phyloP scores from a whole-genome alignment of 2,888 invertebrate genomes.

The Agriopis marginaria region DNA sequence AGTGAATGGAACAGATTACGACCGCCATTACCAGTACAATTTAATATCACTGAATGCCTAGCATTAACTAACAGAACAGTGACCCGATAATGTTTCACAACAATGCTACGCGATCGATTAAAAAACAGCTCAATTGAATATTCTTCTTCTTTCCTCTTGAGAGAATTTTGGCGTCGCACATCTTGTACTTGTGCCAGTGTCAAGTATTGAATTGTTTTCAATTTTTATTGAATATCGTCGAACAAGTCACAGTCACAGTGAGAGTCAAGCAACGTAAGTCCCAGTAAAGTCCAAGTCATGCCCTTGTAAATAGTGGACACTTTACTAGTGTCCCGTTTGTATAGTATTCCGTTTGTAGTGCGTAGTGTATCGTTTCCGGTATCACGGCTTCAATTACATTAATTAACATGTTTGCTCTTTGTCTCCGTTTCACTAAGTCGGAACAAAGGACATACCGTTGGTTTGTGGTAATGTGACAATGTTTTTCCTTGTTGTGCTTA shows the following conservation, averaged over 20 bases:
- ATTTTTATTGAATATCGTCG: too few species aligned
- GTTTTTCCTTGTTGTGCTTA: constrained; percentile 6
- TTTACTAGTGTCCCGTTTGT: background rate
- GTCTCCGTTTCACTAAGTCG: constrained; percentile 8
- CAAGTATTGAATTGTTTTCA: too few species aligned
- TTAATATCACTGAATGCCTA: constrained; percentile 4
- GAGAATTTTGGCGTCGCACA: too few species aligned
- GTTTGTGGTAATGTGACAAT: background rate
- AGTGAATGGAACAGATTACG: constrained; percentile 17
- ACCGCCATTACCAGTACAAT: background rate
- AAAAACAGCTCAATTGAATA: too few species aligned
- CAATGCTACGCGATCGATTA: background rate
- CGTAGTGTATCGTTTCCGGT: constrained; percentile 8
- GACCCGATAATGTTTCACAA: too few species aligned
- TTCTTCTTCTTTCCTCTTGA: too few species aligned
- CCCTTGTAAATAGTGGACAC: too few species aligned
- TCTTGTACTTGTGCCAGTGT: too few species aligned
- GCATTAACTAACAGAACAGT: background rate
- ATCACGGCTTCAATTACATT: constrained; percentile 22
- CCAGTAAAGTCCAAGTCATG: too few species aligned
- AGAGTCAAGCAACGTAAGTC: too few species aligned
- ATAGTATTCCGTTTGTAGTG: background rate
- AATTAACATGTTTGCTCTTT: constrained; percentile 24
- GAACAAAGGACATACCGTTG: constrained; percentile 1
- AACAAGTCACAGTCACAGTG: too few species aligned